Evolutionary conservation across 2,888 invertebrate genomes (phyloP).

Genomic region (Idaea dimidiata): DNA sequence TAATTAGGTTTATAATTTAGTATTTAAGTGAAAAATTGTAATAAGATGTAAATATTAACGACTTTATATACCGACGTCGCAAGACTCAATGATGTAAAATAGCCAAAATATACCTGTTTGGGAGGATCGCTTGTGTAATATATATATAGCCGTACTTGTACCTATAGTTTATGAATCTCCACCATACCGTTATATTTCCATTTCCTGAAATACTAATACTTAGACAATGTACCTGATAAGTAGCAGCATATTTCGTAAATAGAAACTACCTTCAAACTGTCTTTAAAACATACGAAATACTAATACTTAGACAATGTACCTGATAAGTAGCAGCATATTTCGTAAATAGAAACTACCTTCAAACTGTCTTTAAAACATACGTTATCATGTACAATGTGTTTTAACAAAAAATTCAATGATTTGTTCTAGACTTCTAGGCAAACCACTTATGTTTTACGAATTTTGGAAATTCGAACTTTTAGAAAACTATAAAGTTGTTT

Average conservation of each 20-base stretch:
- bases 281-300: slow-evolving; percentile 11
- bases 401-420: too few species aligned
- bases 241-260: slow-evolving; percentile 24
- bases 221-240: slow-evolving; percentile 43
- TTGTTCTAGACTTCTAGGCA: too few species aligned
- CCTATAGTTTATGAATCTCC: slow-evolving; percentile 17
- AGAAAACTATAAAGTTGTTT: too few species aligned
- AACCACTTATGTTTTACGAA: too few species aligned
- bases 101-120: slow-evolving; percentile 21
- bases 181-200: slow-evolving; percentile 8
- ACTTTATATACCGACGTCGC: slow-evolving; percentile 42
- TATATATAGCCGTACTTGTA: too few species aligned
- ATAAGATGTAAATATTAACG: slow-evolving; percentile 72
- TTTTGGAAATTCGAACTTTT: too few species aligned
- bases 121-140: slow-evolving; percentile 19
- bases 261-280: background rate
- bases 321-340: slow-evolving; percentile 34
- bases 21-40: slow-evolving; percentile 54
- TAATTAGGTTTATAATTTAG: slow-evolving; percentile 72
- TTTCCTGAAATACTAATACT: slow-evolving; percentile 22
- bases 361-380: background rate
- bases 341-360: slow-evolving; percentile 7
- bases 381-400: background rate
- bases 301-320: slow-evolving; percentile 38
- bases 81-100: slow-evolving; percentile 31